These are phyloP conservation scores for Pipistrellus nathusii DNA, from an alignment of 2,797 vertebrate genomes.

Conservation along the genomic window DNA sequence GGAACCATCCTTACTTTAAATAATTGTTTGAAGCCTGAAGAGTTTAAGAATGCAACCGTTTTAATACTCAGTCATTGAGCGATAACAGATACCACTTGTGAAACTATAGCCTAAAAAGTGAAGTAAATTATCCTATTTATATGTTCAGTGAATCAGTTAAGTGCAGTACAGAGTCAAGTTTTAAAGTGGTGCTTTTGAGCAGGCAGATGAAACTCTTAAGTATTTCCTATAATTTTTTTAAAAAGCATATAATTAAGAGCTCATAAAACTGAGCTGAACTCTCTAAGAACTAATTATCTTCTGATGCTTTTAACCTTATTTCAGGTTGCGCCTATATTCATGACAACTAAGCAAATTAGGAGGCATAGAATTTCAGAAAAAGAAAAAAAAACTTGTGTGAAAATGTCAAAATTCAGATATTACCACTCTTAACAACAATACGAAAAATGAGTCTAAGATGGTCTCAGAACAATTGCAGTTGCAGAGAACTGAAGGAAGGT, in stretches of 20 bases:
- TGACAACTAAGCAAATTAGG: constrained; percentile 1
- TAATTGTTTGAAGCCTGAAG: neutral
- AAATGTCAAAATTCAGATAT: constrained; percentile 1
- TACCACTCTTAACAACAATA: neutral
- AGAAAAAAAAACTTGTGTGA: neutral
- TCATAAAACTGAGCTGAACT: constrained; percentile 35
- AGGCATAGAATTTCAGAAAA: neutral
- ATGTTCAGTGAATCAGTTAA: neutral
- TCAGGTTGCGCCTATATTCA: neutral
- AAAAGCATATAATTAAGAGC: neutral
- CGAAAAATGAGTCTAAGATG: constrained; percentile 7
- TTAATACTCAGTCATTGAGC: neutral
- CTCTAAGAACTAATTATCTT: constrained; percentile 49
- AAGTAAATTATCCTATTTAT: neutral
- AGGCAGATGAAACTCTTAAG: neutral
- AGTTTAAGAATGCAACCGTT: neutral
- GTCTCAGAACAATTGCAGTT: neutral
- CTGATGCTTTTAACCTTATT: constrained; percentile 22
- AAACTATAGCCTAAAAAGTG: neutral
- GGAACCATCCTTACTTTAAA: neutral
- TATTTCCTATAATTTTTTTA: neutral
- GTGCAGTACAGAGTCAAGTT: neutral
- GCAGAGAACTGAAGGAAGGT: neutral
- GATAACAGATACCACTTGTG: neutral
- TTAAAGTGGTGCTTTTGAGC: constrained; percentile 33